Percentiles rank a stretch among this genome's conserved stretches.
Evolutionary conservation across 2,113 vertebrate genomes (phyloP).

Genomic region (Halcyon malimbica): DNA sequence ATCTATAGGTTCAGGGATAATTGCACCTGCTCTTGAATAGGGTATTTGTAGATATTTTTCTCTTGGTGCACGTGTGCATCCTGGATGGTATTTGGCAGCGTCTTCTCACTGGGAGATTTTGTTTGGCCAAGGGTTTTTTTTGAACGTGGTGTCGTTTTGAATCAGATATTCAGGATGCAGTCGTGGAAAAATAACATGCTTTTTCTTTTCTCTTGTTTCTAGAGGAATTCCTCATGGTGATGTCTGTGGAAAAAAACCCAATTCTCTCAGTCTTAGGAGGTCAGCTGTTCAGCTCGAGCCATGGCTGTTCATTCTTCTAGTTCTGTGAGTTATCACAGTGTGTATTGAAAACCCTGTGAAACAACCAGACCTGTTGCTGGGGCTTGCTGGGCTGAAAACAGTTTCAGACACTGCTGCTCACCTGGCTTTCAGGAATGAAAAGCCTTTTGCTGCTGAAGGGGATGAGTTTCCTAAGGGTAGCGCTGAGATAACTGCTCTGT

Average conservation of each 20-base stretch:
- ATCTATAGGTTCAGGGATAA: neutral
- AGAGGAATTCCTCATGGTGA: neutral
- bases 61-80: neutral
- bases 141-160: neutral
- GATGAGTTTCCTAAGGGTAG: neutral
- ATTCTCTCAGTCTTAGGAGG: neutral
- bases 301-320: neutral
- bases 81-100: neutral
- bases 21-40: neutral
- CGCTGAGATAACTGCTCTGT: neutral
- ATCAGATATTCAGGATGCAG: neutral
- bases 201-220: neutral
- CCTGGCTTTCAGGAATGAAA: neutral
- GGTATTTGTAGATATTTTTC: neutral
- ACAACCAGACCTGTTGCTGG: neutral
- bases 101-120: neutral
- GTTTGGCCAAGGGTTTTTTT: neutral
- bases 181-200: neutral
- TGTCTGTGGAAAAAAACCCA: neutral
- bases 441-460: neutral
- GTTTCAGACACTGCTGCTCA: neutral
- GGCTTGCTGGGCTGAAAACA: neutral
- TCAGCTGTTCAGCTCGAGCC: neutral
- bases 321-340: neutral
- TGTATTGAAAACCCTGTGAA: neutral